phyloP scores from a whole-genome alignment of 2,113 vertebrate species.

The Odocoileus virginianus region DNA sequence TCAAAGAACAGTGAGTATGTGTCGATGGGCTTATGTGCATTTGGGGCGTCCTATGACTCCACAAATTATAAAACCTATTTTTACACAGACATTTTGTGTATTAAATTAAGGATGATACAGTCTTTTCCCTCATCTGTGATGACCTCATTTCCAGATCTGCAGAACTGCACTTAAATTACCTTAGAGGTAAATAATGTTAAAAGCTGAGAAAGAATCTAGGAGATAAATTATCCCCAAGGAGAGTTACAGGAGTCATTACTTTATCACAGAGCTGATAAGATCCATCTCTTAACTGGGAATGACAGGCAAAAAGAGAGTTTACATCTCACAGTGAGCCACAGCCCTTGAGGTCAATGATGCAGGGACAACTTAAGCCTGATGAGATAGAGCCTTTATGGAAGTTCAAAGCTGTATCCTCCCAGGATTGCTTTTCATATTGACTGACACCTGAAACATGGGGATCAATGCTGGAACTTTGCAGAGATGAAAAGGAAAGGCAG shows the following conservation, averaged over 20 bases:
- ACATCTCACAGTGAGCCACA: conserved; percentile 56
- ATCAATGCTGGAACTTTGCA: conserved; percentile 53
- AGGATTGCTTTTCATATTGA: conserved; percentile 77
- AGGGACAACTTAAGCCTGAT: conserved; percentile 63
- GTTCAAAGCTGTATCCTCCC: conserved; percentile 75
- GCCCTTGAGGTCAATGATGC: conserved; percentile 66
- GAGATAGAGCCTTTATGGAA: conserved; percentile 68
- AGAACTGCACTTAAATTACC: neutral
- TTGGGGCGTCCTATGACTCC: neutral
- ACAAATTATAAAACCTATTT: neutral
- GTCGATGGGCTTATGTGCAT: neutral
- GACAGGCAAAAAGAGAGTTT: conserved; percentile 57
- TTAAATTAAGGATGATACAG: neutral
- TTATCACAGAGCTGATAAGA: conserved; percentile 60
- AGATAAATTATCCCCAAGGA: conserved; percentile 25
- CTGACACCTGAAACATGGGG: conserved; percentile 68
- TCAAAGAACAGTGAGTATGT: neutral
- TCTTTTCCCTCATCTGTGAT: neutral
- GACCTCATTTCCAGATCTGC: neutral
- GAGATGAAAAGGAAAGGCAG: conserved; percentile 66
- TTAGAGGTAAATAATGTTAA: conserved; percentile 9
- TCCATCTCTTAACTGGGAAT: conserved; percentile 48
- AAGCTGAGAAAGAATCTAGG: neutral
- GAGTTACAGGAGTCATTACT: conserved; percentile 37
- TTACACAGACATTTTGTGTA: neutral